Evolutionary conservation across 1,140 invertebrate genomes (phyloP).

Genomic region (Zaprionus vittiger): DNA sequence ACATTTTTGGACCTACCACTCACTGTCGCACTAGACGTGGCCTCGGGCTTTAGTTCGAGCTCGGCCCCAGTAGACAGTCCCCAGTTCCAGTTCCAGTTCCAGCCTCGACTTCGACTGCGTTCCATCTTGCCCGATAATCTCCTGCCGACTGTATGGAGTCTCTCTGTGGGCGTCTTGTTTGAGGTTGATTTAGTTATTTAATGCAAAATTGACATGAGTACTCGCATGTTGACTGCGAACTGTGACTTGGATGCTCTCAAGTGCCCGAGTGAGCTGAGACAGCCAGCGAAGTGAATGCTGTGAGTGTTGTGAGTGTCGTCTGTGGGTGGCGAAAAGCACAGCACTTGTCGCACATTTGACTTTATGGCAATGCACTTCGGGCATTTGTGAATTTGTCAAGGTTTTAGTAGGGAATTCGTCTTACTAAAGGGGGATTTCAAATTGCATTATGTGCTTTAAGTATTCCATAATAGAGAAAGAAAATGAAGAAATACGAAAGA

Average conservation of each 20-base stretch:
- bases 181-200: conserved; percentile 77
- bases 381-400: conserved; percentile 3
- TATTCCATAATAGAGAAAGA: not conserved
- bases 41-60: not conserved
- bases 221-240: conserved; percentile 26
- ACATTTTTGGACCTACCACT: conserved; percentile 46
- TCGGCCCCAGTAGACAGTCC: not conserved
- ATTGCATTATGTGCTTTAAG: not conserved
- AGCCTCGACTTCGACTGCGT: not conserved
- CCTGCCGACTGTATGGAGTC: not conserved
- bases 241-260: conserved; percentile 22
- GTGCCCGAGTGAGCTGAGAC: not conserved
- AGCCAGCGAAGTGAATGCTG: not conserved
- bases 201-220: conserved; percentile 73
- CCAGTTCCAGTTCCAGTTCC: not conserved
- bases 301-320: conserved; percentile 9
- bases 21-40: conserved; percentile 1
- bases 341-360: conserved; percentile 29
- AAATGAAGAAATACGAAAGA: too few relatives aligned
- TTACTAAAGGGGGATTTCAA: not conserved
- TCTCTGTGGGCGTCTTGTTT: conserved; percentile 50
- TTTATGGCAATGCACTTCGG: not conserved
- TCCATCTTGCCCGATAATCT: conserved; percentile 36
- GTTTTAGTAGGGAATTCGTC: not conserved
- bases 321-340: conserved; percentile 24